Conservation (phyloP, 2,113 vertebrate species). For the Oncorhynchus nerka region DNA sequence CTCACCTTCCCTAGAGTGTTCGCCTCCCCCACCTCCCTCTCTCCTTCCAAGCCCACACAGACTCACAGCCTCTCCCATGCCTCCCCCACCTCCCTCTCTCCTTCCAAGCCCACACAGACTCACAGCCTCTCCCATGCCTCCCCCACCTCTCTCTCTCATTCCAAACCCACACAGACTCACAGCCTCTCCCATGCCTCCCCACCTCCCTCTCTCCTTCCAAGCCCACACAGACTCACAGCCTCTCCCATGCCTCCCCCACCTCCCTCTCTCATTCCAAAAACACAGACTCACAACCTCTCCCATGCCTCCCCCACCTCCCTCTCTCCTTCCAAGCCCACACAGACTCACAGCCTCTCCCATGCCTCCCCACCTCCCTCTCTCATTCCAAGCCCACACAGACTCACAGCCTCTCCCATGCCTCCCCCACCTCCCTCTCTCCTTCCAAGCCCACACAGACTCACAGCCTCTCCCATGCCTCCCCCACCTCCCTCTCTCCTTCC, state of each 20-base stretch:
- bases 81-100: conserved; percentile 2
- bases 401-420: no score
- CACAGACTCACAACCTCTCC: conserved; percentile 1
- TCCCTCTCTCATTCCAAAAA: conserved; percentile 33
- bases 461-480: no score
- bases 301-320: neutral
- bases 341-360: no score
- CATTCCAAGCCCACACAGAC: conserved; percentile 36
- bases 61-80: neutral
- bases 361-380: neutral
- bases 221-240: no score
- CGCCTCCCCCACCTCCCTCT: neutral
- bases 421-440: neutral
- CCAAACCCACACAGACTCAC: conserved; percentile 29
- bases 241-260: neutral
- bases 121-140: neutral
- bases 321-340: neutral
- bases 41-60: conserved; percentile 34
- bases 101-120: no score
- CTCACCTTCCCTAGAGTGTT: no score
- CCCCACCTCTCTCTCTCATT: conserved; percentile 26
- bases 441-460: no score
- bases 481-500: no score
- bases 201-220: neutral
- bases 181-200: no score